phyloP scores from a whole-genome alignment of 2,113 vertebrate genomes.

The Coptodon bakossiorum region DNA sequence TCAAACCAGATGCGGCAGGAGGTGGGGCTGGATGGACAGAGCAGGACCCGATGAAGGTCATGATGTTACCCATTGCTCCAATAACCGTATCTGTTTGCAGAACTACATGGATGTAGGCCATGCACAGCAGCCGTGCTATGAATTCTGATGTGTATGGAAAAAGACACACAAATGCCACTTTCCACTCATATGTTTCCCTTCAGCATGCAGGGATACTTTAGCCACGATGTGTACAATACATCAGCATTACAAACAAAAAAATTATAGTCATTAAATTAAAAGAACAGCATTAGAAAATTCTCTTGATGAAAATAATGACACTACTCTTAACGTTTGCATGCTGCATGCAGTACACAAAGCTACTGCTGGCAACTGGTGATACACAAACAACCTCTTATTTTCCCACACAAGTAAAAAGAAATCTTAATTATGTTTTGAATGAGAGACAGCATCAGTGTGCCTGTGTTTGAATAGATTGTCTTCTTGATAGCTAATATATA shows the following conservation, averaged over 20 bases:
- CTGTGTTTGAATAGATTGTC: not conserved
- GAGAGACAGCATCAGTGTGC: not conserved
- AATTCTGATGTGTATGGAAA: not conserved
- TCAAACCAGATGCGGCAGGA: conserved; percentile 72
- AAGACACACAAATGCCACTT: not conserved
- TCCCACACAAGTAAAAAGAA: not conserved
- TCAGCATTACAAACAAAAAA: not conserved
- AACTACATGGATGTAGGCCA: conserved; percentile 11
- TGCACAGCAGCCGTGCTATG: not conserved
- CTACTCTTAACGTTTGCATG: not conserved
- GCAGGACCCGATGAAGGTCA: conserved; percentile 58
- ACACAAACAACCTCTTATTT: not conserved
- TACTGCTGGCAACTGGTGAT: not conserved
- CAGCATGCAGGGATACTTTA: not conserved
- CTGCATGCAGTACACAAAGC: not conserved
- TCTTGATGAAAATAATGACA: not conserved
- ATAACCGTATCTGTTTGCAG: conserved; percentile 6
- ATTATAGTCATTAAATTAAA: not conserved
- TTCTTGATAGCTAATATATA: not conserved
- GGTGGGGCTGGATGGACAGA: conserved; percentile 35
- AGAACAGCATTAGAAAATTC: not conserved
- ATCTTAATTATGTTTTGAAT: not conserved
- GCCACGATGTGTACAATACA: not conserved
- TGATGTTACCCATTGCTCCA: conserved; percentile 36
- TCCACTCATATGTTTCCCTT: not conserved